Base-by-base conservation (phyloP, 2,113 vertebrate genomes). In the Alligator mississippiensis region DNA sequence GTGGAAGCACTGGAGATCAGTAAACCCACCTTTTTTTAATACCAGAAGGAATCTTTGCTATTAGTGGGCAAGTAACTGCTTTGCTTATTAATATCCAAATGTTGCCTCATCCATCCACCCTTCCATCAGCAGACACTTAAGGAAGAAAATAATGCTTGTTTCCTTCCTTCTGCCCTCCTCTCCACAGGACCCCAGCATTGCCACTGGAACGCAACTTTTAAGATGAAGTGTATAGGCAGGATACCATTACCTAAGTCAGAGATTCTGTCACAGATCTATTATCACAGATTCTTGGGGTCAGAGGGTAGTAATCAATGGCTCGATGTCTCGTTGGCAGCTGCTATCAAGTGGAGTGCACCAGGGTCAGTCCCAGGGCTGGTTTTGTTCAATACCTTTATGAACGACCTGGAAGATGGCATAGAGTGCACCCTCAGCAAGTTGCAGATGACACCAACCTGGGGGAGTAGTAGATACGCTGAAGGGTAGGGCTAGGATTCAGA, bases 201-300 rank as follows among this genome's bases (percentile, higher is more conserved):
- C 79, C 76, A 58, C 18, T 12, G 64, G 61, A 75, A 64, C 84
- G 58, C 54, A 77, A 22, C 19, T 22, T 34, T 70, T 34, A 84
- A 75, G 76, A 75, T 95, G 81, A 80, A 94, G 80, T 9, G 79
- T 27, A 64, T 92, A 60, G 90, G 92, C 66, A 10, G 10, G 61
- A 92, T 87, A 62, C 27, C 16, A 34, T 90, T 5, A 47, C 47
- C 47, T 47, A 47, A 47, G 47, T 47, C 47, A 47, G 47, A 47
- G 47, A 47, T 47, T 47, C 9, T 47, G 47, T 47, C 47, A 9
- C 47, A 47, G 47, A 47, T 47, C 7, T 47, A 47, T 47, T 47
- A 47, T 47, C 47, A 9, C 47, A 47, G 47, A 47, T 47, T 47
- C 47, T 47, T 9, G 47, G 47, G 47, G 7, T 47, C 47, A 47